Evolutionary conservation across 2,888 invertebrate species (phyloP).

Genomic region (Agrotis segetum): DNA sequence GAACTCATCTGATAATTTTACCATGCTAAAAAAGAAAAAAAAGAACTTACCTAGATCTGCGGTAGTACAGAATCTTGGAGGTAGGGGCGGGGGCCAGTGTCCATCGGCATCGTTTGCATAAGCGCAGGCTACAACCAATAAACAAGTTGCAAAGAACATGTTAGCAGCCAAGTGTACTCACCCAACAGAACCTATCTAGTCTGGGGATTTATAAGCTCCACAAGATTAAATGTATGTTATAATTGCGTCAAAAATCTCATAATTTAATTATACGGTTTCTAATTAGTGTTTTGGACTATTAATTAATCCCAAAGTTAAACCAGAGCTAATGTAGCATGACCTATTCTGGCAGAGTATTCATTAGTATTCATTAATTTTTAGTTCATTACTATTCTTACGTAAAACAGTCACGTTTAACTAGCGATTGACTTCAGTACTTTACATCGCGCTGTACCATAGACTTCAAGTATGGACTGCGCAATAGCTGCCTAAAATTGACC

Average conservation of each 20-base stretch:
- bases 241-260: slow-evolving; percentile 13
- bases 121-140: slow-evolving; percentile 23
- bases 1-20: no score
- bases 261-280: slow-evolving; percentile 29
- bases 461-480: no score
- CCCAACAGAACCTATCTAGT: no score
- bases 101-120: slow-evolving; percentile 5
- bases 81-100: neutral
- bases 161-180: slow-evolving; percentile 30
- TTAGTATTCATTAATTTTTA: slow-evolving; percentile 1
- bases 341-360: neutral
- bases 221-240: neutral
- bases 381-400: neutral
- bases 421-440: neutral
- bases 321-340: slow-evolving; percentile 1
- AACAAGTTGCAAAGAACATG: slow-evolving; percentile 21
- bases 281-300: slow-evolving; percentile 25
- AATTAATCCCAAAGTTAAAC: neutral
- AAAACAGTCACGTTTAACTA: neutral
- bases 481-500: no score
- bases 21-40: no score
- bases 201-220: slow-evolving; percentile 19
- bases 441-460: no score
- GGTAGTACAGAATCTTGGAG: neutral
- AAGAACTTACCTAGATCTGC: slow-evolving; percentile 12